phyloP scores from a whole-genome alignment of 2,888 invertebrate species.

The Homarus gammarus region DNA sequence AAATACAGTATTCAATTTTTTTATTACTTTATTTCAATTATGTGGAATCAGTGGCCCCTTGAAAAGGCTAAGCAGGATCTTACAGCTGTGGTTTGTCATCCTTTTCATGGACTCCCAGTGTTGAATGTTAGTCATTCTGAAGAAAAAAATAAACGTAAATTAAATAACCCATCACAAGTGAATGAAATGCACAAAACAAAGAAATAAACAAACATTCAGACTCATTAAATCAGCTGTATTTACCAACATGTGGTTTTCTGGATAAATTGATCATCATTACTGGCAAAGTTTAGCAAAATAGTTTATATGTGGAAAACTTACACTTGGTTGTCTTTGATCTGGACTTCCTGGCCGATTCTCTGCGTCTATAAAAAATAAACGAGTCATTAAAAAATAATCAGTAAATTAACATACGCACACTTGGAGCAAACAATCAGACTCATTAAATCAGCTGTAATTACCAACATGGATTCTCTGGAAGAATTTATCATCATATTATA shows the following conservation, averaged over 20 bases:
- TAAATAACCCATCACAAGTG: neutral
- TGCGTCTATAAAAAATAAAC: neutral
- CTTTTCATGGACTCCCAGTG: neutral
- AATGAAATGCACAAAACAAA: neutral
- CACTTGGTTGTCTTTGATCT: too few relatives aligned
- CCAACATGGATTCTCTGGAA: conserved; percentile 1
- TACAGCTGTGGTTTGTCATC: neutral
- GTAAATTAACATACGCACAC: too few relatives aligned
- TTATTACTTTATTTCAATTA: conserved; percentile 16
- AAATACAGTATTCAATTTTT: conserved; percentile 20
- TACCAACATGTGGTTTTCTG: conserved; percentile 9
- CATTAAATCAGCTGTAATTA: conserved; percentile 50
- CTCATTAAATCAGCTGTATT: conserved; percentile 58
- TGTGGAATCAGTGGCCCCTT: neutral
- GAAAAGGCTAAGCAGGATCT: conserved; percentile 12
- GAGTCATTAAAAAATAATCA: too few relatives aligned
- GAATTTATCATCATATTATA: conserved; percentile 26
- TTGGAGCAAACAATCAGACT: conserved; percentile 21
- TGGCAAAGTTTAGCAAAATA: neutral
- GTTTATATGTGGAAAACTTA: too few relatives aligned
- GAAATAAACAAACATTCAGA: neutral
- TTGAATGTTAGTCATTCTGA: neutral
- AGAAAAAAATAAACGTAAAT: too few relatives aligned
- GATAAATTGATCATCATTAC: conserved; percentile 19
- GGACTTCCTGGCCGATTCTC: too few relatives aligned